A percentile compares a stretch with the other conserved stretches of the same genome.
These are phyloP conservation scores for Oostethus manadensis DNA, from an alignment of 2,113 vertebrate genomes.

Conservation along the genomic window DNA sequence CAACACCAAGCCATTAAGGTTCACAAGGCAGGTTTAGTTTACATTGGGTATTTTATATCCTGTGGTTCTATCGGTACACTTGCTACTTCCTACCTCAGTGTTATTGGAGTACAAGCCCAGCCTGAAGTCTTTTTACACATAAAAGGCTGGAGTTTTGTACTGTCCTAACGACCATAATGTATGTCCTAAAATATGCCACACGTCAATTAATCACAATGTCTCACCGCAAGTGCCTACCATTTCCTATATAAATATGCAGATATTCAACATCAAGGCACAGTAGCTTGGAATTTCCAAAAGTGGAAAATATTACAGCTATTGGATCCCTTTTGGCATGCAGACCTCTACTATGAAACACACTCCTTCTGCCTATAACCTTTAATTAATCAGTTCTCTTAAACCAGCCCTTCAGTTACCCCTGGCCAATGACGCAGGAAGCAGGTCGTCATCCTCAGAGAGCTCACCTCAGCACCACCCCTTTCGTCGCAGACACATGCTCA, in stretches of 20 bases:
- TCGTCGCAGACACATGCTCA: constrained; percentile 82
- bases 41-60: too few relatives aligned
- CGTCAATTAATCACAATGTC: too few relatives aligned
- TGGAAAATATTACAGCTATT: not conserved
- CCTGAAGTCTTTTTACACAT: too few relatives aligned
- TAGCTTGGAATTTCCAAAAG: constrained; percentile 2
- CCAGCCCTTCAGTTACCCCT: constrained; percentile 85
- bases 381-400: constrained; percentile 4
- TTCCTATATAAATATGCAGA: constrained; percentile 9
- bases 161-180: not conserved
- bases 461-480: constrained; percentile 83
- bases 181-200: too few relatives aligned
- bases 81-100: too few relatives aligned
- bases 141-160: not conserved
- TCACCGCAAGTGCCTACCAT: constrained; percentile 1
- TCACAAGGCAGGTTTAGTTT: too few relatives aligned
- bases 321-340: constrained; percentile 14
- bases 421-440: constrained; percentile 84
- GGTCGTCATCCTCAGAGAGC: constrained; percentile 82
- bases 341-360: constrained; percentile 13
- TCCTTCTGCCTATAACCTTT: constrained; percentile 8
- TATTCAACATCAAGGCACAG: not conserved
- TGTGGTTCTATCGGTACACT: too few relatives aligned
- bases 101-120: too few relatives aligned
- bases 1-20: too few relatives aligned